Evolutionary conservation across 2,888 invertebrate species (phyloP).

Genomic region (Chymomyza caudatula): DNA sequence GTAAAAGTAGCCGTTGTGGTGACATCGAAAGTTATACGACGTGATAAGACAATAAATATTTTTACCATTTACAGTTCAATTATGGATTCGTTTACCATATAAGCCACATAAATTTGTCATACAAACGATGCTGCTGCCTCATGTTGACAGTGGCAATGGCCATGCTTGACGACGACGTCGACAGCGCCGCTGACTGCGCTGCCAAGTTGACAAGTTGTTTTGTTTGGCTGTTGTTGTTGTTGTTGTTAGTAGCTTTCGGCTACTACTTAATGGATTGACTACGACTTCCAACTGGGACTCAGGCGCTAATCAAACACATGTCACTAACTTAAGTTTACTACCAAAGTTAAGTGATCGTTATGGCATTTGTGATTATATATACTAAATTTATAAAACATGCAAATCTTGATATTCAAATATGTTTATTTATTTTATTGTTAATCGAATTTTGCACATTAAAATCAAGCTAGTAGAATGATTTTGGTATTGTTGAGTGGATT

Average conservation of each 20-base stretch:
- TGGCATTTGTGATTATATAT: background rate
- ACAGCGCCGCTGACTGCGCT: background rate
- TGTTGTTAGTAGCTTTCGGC: constrained; percentile 13
- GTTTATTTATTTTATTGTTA: background rate
- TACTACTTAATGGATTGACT: background rate
- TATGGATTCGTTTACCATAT: constrained; percentile 53
- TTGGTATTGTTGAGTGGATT: background rate
- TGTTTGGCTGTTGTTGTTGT: constrained; percentile 4
- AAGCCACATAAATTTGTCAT: constrained; percentile 56
- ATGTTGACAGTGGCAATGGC: constrained; percentile 18
- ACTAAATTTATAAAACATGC: background rate
- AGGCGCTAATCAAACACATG: background rate
- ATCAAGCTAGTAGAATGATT: background rate
- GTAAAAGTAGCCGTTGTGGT: constrained; percentile 64
- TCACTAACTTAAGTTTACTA: background rate
- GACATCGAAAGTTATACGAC: constrained; percentile 77
- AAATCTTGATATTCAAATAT: background rate
- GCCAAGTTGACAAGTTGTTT: background rate
- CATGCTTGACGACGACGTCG: background rate
- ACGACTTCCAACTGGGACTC: background rate
- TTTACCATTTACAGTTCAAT: constrained; percentile 73
- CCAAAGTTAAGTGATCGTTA: background rate
- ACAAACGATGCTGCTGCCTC: constrained; percentile 13
- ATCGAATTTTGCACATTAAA: background rate
- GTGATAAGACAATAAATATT: constrained; percentile 77